Evolutionary conservation across 2,888 invertebrate species (phyloP).

Genomic region (Quadriops clusia): DNA sequence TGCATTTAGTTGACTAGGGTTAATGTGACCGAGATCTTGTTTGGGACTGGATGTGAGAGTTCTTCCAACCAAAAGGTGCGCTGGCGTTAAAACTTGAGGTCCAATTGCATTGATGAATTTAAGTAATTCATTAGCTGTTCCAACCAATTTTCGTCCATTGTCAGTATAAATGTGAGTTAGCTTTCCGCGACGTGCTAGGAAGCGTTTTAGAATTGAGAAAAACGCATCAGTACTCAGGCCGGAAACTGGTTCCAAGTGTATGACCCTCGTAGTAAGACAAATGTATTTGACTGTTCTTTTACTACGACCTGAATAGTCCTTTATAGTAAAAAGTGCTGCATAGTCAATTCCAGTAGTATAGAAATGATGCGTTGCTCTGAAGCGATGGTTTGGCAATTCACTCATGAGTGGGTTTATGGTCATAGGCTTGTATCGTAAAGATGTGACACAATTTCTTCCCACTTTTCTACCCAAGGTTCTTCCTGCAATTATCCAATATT

Average conservation of each 20-base stretch:
- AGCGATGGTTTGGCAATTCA: constrained; percentile 12
- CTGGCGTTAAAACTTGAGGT: constrained; percentile 20
- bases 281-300: constrained; percentile 14
- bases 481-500: constrained; percentile 10
- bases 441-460: constrained; percentile 11
- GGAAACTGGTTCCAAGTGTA: constrained; percentile 18
- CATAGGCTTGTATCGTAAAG: constrained; percentile 15
- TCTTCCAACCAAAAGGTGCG: constrained; percentile 25
- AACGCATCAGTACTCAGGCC: constrained; percentile 16
- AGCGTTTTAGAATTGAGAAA: constrained; percentile 13
- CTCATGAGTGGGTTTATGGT: constrained; percentile 15
- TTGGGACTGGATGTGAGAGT: constrained; percentile 20
- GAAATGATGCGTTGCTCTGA: constrained; percentile 14
- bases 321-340: constrained; percentile 16
- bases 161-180: constrained; percentile 11
- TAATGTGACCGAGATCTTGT: constrained; percentile 14
- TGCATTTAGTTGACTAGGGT: constrained; percentile 13
- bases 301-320: constrained; percentile 11
- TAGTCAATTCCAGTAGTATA: constrained; percentile 15
- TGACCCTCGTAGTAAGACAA: constrained; percentile 16
- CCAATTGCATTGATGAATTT: constrained; percentile 6
- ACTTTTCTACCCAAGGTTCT: constrained; percentile 14
- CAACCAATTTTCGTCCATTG: constrained; percentile 15
- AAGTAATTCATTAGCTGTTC: constrained; percentile 10
- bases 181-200: constrained; percentile 14